phyloP scores from a whole-genome alignment of 2,797 vertebrate species.

The Mormyrus proboscirostris region DNA sequence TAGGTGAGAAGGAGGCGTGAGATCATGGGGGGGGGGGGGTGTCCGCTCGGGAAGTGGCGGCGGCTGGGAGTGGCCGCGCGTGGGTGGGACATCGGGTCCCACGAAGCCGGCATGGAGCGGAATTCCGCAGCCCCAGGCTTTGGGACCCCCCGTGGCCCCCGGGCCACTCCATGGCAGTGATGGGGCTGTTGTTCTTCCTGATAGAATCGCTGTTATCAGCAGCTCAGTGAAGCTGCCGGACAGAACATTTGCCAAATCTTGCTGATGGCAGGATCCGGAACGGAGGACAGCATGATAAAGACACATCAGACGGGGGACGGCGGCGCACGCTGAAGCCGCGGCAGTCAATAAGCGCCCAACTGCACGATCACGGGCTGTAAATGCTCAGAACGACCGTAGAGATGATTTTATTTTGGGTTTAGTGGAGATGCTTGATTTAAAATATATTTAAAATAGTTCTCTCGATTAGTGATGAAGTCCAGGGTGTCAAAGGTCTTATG shows the following conservation, averaged over 20 bases:
- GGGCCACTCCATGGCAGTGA: neutral
- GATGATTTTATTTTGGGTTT: neutral
- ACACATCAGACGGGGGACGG: neutral
- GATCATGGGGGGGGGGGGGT: conserved; percentile 48
- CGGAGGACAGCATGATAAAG: neutral
- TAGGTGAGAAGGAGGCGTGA: conserved; percentile 30
- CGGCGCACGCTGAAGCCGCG: neutral
- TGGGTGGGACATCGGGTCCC: neutral
- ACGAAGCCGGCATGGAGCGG: neutral
- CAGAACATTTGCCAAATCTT: neutral
- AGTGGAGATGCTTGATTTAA: neutral
- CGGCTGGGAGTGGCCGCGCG: neutral
- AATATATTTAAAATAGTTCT: neutral
- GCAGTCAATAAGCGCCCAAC: neutral
- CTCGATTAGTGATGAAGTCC: neutral
- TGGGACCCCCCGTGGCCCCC: neutral
- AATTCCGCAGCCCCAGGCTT: neutral
- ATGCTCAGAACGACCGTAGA: neutral
- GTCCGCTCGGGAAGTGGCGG: conserved; percentile 35
- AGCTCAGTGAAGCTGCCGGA: neutral
- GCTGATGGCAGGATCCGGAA: neutral
- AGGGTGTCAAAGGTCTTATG: neutral
- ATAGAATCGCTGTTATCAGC: conserved; percentile 5
- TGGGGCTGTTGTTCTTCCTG: neutral
- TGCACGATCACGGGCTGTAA: neutral